phyloP scores from a whole-genome alignment of 1,140 invertebrate species.

The Nylanderia fulva region DNA sequence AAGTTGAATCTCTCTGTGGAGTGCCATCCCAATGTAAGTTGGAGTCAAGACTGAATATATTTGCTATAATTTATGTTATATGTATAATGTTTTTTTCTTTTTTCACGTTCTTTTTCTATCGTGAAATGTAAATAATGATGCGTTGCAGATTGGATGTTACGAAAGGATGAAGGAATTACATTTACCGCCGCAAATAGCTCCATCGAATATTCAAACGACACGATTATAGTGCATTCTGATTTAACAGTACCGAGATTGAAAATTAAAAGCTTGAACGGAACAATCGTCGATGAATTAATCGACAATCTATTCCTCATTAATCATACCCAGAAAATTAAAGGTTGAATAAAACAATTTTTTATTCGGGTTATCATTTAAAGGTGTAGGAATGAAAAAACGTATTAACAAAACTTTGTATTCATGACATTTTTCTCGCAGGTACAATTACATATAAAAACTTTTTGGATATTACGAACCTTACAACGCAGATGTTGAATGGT shows the following conservation, averaged over 20 bases:
- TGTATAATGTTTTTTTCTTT: neutral
- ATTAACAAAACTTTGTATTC: neutral
- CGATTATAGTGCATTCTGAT: conserved; percentile 60
- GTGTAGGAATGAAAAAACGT: neutral
- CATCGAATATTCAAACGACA: conserved; percentile 67
- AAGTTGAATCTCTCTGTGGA: conserved; percentile 75
- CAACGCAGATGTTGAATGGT: conserved; percentile 70
- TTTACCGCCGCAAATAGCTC: conserved; percentile 3
- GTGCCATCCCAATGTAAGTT: conserved; percentile 62
- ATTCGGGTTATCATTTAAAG: neutral
- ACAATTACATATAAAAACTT: conserved; percentile 68
- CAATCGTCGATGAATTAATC: conserved; percentile 62
- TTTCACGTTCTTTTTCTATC: neutral
- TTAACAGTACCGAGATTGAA: conserved; percentile 61
- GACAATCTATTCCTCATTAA: conserved; percentile 69
- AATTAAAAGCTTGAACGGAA: conserved; percentile 58
- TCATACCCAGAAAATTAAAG: conserved; percentile 70
- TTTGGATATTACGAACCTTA: conserved; percentile 67
- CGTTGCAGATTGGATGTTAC: conserved; percentile 73
- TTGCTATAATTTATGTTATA: neutral
- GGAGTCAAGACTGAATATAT: neutral
- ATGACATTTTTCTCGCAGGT: conserved; percentile 66
- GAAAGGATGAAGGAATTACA: conserved; percentile 49
- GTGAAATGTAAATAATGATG: neutral
- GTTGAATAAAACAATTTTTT: conserved; percentile 51